Conservation (phyloP, 2,113 vertebrate genomes). For the Pteropus alecto region DNA sequence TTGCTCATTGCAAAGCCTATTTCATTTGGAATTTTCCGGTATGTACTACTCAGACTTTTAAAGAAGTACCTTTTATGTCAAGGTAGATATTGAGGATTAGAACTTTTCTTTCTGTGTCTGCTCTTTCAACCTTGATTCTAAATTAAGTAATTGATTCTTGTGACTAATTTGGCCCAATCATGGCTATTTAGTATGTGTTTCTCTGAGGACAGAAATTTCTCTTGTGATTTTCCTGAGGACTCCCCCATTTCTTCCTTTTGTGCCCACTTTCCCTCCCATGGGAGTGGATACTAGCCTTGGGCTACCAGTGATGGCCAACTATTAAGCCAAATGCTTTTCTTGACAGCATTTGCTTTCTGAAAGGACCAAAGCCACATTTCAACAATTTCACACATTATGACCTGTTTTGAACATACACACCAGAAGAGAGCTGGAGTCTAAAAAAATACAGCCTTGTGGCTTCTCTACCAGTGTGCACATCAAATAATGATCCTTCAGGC, state of each 20-base stretch:
- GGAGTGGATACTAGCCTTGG: neutral
- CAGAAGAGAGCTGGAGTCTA: slow-evolving; percentile 29
- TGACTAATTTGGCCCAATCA: neutral
- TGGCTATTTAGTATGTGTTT: neutral
- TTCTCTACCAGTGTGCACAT: neutral
- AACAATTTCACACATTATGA: slow-evolving; percentile 61
- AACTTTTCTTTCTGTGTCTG: neutral
- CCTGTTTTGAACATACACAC: slow-evolving; percentile 52
- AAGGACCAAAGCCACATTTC: slow-evolving; percentile 34
- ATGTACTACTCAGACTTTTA: neutral
- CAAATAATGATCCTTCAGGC: slow-evolving; percentile 13
- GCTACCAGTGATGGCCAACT: slow-evolving; percentile 27
- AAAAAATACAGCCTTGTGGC: neutral
- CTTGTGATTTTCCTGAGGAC: neutral
- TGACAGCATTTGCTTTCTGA: slow-evolving; percentile 55
- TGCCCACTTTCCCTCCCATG: slow-evolving; percentile 25
- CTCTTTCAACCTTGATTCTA: slow-evolving; percentile 1
- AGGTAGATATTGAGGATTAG: neutral
- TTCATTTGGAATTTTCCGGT: slow-evolving; percentile 25
- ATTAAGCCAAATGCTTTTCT: slow-evolving; percentile 62
- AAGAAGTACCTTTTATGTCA: slow-evolving; percentile 7
- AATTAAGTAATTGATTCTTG: neutral
- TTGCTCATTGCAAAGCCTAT: neutral
- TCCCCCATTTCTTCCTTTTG: neutral
- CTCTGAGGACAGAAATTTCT: neutral